Base-by-base conservation (phyloP, 2,797 vertebrate genomes). In the Micrastur ruficollis region DNA sequence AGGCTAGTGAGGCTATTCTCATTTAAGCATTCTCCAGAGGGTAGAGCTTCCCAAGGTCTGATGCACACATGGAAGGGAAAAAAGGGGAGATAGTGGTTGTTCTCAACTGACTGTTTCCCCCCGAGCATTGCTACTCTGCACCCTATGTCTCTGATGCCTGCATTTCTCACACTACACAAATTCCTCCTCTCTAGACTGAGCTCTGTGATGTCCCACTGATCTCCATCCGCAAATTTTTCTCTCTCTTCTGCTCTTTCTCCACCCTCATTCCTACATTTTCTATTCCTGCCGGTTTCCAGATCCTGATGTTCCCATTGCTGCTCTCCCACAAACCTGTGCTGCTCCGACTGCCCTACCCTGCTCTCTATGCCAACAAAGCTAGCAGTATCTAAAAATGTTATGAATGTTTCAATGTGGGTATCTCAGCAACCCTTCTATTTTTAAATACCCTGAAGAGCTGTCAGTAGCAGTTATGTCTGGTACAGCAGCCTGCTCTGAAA, bases 401-500 rank as follows among this genome's bases (percentile, higher is more conserved):
- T 3, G 3, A 42, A 42, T 52, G 59, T 62, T 90, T 94, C 36
- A 49, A 6, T 8, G 29, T 40, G 52, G 40, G 46, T 86, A 70
- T 86, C 80, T 76, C 14, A 0, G 76, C 52, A 90, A 67, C n/a
- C 26, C 15, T 89, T 67, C 47, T 76, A n/a, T 85, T 70, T 91
- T 89, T 82, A 91, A 92, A 76, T 25, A 82, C 36, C 47, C 62
- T 47, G 36, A 89, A 81, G 55, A 89, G 47, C 31, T 47, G 42
- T 61, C 0, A 0, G 66, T 72, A 89, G 76, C 53, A 63, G 74
- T 50, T 52, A 55, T 4, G 31, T 56, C 79, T 86, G 72, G 25
- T 87, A 49, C 32, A 83, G 26, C 55, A 75, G 42, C 25, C 52
- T 91, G 76, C 31, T 82, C 81, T 70, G 78, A 80, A 90, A 76